These are phyloP conservation scores for Tanypteryx hageni DNA, from an alignment of 2,888 invertebrate genomes.

Conservation along the genomic window DNA sequence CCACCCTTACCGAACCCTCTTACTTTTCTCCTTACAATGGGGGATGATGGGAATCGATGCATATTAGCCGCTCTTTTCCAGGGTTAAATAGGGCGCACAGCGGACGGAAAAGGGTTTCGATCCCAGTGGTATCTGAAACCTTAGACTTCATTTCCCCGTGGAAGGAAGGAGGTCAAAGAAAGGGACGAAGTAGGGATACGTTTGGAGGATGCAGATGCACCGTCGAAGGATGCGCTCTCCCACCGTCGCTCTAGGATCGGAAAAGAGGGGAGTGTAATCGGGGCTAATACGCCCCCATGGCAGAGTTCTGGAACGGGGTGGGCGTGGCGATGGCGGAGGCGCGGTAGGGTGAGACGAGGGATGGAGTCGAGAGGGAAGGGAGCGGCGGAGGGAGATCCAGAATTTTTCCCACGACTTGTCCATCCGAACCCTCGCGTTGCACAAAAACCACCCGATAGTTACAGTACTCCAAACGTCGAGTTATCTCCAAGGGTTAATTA, in stretches of 20 bases:
- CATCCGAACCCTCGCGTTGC: not conserved
- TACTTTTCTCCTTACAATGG: not conserved
- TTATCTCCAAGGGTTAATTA: conserved; percentile 10
- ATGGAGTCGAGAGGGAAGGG: too few species aligned
- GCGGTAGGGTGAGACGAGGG: not conserved
- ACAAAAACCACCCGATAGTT: conserved; percentile 3
- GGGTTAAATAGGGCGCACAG: not conserved
- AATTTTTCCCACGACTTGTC: conserved; percentile 2
- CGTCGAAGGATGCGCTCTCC: not conserved
- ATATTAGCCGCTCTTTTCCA: not conserved
- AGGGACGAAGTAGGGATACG: not conserved
- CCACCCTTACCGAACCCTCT: not conserved
- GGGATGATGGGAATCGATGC: not conserved
- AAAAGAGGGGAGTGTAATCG: not conserved
- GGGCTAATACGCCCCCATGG: conserved; percentile 10
- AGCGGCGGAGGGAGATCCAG: not conserved
- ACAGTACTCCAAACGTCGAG: conserved; percentile 15
- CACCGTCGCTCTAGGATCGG: too few species aligned
- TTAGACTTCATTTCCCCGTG: not conserved
- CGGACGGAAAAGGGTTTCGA: not conserved
- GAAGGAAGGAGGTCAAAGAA: not conserved
- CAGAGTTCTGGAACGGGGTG: not conserved
- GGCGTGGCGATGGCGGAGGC: not conserved
- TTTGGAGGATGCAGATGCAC: conserved; percentile 1
- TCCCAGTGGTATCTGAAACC: not conserved